Evolutionary conservation across 2,888 invertebrate genomes (phyloP).

Genomic region (Scaptomyza tumidula): DNA sequence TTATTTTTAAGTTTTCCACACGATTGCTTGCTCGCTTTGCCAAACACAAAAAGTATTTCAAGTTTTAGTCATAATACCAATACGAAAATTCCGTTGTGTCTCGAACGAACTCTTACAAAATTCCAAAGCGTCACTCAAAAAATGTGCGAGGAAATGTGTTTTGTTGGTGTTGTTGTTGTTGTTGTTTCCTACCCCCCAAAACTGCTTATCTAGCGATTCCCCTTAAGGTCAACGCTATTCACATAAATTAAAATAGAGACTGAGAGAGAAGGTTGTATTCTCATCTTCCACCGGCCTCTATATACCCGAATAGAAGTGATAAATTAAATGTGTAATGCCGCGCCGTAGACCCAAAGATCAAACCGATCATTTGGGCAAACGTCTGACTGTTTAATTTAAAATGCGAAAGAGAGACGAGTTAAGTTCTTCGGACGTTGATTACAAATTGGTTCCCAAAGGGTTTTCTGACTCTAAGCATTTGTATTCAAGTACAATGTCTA

Average conservation of each 20-base stretch:
- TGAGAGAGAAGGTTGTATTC: slow-evolving; percentile 9
- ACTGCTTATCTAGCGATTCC: slow-evolving; percentile 17
- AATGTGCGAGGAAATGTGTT: slow-evolving; percentile 48
- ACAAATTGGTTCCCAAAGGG: slow-evolving; percentile 40
- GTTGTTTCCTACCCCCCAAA: neutral
- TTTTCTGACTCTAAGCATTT: slow-evolving; percentile 3
- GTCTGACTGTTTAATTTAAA: slow-evolving; percentile 51
- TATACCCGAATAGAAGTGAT: slow-evolving; percentile 46
- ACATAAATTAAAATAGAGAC: slow-evolving; percentile 37
- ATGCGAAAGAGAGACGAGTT: slow-evolving; percentile 40
- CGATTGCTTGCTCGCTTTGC: slow-evolving; percentile 17
- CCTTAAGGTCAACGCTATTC: slow-evolving; percentile 57
- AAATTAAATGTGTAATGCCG: slow-evolving; percentile 69
- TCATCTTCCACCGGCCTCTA: slow-evolving; percentile 13
- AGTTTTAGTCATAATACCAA: slow-evolving; percentile 36
- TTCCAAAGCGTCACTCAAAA: slow-evolving; percentile 56
- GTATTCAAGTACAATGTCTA: slow-evolving; percentile 18
- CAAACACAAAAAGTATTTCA: slow-evolving; percentile 37
- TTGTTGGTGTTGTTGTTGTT: slow-evolving; percentile 8
- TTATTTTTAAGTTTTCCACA: slow-evolving; percentile 47
- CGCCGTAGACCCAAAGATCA: slow-evolving; percentile 49
- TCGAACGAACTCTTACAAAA: slow-evolving; percentile 64
- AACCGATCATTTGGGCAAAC: slow-evolving; percentile 50
- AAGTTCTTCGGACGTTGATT: slow-evolving; percentile 20
- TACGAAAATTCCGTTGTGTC: slow-evolving; percentile 37